A percentile compares a stretch with the other conserved stretches of the same genome.
Evolutionary conservation across 2,888 invertebrate genomes (phyloP).

Genomic region (Pristionchus entomophagus): DNA sequence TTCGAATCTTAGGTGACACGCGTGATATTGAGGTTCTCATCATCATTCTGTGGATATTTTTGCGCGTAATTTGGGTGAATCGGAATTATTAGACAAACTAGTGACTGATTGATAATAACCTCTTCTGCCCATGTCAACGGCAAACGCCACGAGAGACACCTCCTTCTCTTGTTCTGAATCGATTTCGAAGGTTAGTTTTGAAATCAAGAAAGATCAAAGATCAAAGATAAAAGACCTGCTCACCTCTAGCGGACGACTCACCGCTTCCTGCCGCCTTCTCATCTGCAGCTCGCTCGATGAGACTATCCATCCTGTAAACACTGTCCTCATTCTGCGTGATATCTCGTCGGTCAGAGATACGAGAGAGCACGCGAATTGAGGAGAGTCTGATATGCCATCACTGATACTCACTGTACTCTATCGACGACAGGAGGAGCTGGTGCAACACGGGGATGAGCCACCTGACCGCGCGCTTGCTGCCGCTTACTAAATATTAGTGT

Average conservation of each 20-base stretch:
- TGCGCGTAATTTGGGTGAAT: no score
- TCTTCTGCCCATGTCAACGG: slow-evolving; percentile 41
- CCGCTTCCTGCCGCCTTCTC: neutral
- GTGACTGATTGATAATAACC: no score
- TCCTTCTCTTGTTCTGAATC: slow-evolving; percentile 45
- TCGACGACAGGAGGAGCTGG: neutral
- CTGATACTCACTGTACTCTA: neutral
- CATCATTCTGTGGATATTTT: no score
- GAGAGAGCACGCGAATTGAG: no score
- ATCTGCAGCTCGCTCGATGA: slow-evolving; percentile 8
- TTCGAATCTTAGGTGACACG: no score
- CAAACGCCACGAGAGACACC: slow-evolving; percentile 34
- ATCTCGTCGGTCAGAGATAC: no score
- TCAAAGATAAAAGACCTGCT: neutral
- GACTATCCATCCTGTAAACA: slow-evolving; percentile 10
- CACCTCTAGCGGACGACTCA: slow-evolving; percentile 43
- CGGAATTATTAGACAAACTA: no score
- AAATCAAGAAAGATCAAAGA: neutral
- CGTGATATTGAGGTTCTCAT: no score
- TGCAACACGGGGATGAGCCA: neutral
- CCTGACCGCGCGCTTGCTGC: neutral
- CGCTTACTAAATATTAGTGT: neutral
- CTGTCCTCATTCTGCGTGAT: no score
- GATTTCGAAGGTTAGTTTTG: no score
- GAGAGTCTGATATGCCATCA: no score